Conservation (phyloP, 2,888 invertebrate genomes). For the Kryphioiulus occultus region DNA sequence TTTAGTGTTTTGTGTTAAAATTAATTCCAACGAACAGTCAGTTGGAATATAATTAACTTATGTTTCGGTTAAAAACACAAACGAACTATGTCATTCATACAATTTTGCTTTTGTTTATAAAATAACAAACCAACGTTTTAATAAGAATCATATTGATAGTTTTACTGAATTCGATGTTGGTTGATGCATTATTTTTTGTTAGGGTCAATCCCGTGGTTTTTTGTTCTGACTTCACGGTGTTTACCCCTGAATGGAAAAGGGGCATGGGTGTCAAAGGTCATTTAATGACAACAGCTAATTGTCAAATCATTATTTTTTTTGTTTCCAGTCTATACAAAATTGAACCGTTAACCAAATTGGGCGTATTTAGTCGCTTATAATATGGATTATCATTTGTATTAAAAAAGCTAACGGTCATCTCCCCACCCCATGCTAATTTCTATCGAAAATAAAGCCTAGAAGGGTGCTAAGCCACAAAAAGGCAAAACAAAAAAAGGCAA, state of each 20-base stretch:
- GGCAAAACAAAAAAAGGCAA: not conserved
- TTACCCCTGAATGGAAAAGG: not conserved
- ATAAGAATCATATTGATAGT: not conserved
- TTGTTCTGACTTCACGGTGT: not conserved
- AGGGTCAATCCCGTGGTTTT: not conserved
- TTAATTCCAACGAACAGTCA: not conserved
- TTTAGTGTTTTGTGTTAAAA: not conserved
- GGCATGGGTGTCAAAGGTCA: constrained; percentile 9
- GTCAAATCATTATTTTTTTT: not conserved
- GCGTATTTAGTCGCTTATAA: not conserved
- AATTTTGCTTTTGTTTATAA: not conserved
- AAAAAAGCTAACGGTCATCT: constrained; percentile 8
- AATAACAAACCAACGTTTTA: not conserved
- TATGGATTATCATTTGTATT: not conserved
- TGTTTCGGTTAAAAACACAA: not conserved
- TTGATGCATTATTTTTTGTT: not conserved
- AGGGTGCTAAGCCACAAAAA: constrained; percentile 31
- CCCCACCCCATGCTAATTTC: not conserved
- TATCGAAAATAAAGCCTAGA: not conserved
- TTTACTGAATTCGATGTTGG: not conserved
- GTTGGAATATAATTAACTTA: not conserved
- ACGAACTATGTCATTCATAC: not conserved
- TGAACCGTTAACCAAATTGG: constrained; percentile 16
- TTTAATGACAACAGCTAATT: not conserved
- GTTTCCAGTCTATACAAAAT: not conserved